phyloP scores from a whole-genome alignment of 92 coral and sea anemone genomes.

The Phenganax subtilis region DNA sequence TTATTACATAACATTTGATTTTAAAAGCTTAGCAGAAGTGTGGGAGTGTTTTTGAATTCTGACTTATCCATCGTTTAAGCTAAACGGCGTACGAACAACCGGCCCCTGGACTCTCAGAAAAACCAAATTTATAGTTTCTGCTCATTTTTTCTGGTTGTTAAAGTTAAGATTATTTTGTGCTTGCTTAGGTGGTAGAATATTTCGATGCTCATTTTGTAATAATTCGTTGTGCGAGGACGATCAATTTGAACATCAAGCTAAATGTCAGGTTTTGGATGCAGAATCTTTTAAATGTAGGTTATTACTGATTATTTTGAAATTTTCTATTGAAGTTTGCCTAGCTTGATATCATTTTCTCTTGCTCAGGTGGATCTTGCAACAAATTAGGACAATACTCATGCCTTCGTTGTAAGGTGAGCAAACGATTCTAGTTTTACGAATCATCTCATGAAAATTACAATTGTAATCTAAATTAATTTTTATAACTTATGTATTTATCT shows the following conservation, averaged over 20 bases:
- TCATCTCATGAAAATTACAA: not conserved
- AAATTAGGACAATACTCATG: slow-evolving; percentile 85
- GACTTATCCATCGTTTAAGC: too few relatives aligned
- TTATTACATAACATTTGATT: too few relatives aligned
- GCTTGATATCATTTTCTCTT: not conserved
- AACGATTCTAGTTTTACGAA: not conserved
- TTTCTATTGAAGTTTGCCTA: not conserved
- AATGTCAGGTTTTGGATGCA: slow-evolving; percentile 87
- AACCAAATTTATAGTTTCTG: too few relatives aligned
- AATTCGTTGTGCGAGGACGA: slow-evolving; percentile 89
- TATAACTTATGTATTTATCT: not conserved
- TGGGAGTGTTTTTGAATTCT: too few relatives aligned
- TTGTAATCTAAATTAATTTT: not conserved
- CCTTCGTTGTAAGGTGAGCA: slow-evolving; percentile 79
- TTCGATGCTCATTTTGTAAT: slow-evolving; percentile 74
- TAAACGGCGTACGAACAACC: too few relatives aligned
- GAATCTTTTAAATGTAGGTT: slow-evolving; percentile 87
- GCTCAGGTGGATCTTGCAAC: slow-evolving; percentile 88
- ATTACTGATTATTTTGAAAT: not conserved
- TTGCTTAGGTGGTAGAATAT: slow-evolving; percentile 73
- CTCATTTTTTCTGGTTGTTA: not conserved
- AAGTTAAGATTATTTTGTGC: not conserved
- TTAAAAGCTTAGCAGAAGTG: too few relatives aligned
- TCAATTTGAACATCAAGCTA: slow-evolving; percentile 99
- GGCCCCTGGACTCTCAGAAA: not conserved